phyloP scores from a whole-genome alignment of 2,797 vertebrate species.

The Enteromius mattozi region DNA sequence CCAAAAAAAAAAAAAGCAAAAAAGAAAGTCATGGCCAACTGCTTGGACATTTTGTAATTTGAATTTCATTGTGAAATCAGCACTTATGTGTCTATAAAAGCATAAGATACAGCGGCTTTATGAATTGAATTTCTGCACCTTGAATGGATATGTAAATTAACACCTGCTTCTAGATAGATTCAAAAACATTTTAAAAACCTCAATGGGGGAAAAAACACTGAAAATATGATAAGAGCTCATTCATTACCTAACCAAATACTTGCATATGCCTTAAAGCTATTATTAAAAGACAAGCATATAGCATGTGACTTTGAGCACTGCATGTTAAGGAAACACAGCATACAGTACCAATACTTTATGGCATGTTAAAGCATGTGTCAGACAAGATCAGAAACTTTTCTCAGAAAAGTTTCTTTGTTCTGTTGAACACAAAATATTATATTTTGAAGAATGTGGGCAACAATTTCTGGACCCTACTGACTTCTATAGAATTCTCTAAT shows the following conservation, averaged over 20 bases:
- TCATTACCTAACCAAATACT: neutral
- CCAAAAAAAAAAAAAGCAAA: neutral
- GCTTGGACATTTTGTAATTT: constrained; percentile 1
- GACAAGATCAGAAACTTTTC: too few relatives aligned
- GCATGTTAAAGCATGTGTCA: neutral
- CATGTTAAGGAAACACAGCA: neutral
- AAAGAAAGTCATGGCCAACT: neutral
- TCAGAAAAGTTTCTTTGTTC: too few relatives aligned
- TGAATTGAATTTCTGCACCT: neutral
- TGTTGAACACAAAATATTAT: neutral
- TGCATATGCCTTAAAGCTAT: neutral
- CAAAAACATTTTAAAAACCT: constrained; percentile 1
- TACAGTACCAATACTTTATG: neutral
- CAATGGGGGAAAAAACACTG: neutral
- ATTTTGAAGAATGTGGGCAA: neutral
- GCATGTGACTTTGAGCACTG: neutral
- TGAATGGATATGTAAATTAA: neutral
- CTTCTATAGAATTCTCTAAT: neutral
- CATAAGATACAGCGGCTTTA: neutral
- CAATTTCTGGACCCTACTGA: neutral
- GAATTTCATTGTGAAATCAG: constrained; percentile 21
- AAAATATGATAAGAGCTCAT: neutral
- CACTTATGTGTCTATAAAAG: neutral
- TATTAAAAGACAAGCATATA: neutral
- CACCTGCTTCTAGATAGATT: neutral